phyloP scores from a whole-genome alignment of 2,888 invertebrate genomes.

The Drosophila pseudotakahashii region DNA sequence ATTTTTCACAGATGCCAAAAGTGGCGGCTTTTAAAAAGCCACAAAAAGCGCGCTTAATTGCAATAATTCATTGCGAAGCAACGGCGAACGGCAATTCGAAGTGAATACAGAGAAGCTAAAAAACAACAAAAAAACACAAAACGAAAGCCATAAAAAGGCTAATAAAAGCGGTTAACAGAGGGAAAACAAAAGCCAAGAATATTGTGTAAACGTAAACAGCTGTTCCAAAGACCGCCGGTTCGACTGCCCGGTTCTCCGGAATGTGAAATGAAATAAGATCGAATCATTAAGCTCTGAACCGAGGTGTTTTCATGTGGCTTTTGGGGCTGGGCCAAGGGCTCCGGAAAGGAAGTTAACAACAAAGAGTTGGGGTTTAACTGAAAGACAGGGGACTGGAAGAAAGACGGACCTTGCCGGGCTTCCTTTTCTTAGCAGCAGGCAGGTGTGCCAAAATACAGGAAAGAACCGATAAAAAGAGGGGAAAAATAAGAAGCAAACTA shows the following conservation, averaged over 20 bases:
- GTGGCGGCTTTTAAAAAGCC: slow-evolving; percentile 68
- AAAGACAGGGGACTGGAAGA: slow-evolving; percentile 45
- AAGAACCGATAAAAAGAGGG: slow-evolving; percentile 33
- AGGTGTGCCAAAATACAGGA: slow-evolving; percentile 50
- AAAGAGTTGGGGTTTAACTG: slow-evolving; percentile 46
- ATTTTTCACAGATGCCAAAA: slow-evolving; percentile 50
- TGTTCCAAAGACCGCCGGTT: slow-evolving; percentile 50
- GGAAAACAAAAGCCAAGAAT: slow-evolving; percentile 51
- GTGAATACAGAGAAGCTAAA: slow-evolving; percentile 23
- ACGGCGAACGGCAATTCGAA: slow-evolving; percentile 32
- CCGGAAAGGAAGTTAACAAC: slow-evolving; percentile 35
- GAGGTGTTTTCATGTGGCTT: slow-evolving; percentile 32
- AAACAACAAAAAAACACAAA: slow-evolving; percentile 42
- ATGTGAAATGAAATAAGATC: slow-evolving; percentile 34
- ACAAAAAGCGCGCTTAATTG: slow-evolving; percentile 75
- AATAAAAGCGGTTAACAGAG: slow-evolving; percentile 59
- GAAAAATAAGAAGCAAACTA: slow-evolving; percentile 2
- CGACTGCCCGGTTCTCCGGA: slow-evolving; percentile 46
- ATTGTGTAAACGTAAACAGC: slow-evolving; percentile 72
- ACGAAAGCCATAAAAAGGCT: slow-evolving; percentile 66
- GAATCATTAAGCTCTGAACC: slow-evolving; percentile 33
- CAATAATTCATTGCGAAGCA: slow-evolving; percentile 72
- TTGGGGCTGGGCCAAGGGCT: slow-evolving; percentile 27
- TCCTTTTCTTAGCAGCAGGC: slow-evolving; percentile 32
- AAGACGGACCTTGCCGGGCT: slow-evolving; percentile 28